Evolutionary conservation across 2,888 invertebrate species (phyloP), one percentile per base, ranked within the genome.

Genomic region (Zygogramma bicolorata): DNA sequence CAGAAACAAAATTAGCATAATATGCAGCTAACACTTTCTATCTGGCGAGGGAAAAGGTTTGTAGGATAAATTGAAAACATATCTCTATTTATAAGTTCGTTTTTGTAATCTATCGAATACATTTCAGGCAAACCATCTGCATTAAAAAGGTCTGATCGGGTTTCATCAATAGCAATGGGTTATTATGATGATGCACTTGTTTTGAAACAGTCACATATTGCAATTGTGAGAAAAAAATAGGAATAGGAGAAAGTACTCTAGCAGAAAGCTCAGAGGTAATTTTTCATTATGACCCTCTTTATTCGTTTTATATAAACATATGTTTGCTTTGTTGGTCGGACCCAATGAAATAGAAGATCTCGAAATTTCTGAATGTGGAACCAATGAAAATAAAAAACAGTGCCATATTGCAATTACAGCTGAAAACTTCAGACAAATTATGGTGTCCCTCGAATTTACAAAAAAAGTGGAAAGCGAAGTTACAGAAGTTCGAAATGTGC

Each of bases 321-420:
- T 6, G 4, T 13, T 62, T 15, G 3, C 40, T 62, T 62, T 40
- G 15, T 34, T 8, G 40, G 62, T 25, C 6, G 22, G 5, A 31
- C 34, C 60, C n/a, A 34, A 60, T 60, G 60, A 60, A 34, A 20
- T 8, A 18, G 60, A 10, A 31, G 60, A 40, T 20, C 10, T 40
- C 20, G 40, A 15, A 18, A n/a, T 38, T 13, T 62, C 20, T 38
- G 62, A 40, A 3, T 10, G 8, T 25, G 1, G 27, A 22, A 25
- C 58, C 22, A 62, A 40, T 6, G 8, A 40, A 18, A 62, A 62
- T 25, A 40, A 62, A 20, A 62, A 62, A 38, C n/a, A 40, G 18
- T 62, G 63, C 58, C 65, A 59, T 29, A 70, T 46, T 31, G 53
- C 65, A 49, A 65, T 65, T 65, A 46, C 65, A 70, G 70, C 59